A percentile compares a stretch with the other conserved stretches of the same genome.
These are phyloP conservation scores for Yponomeuta plumbellus DNA, from an alignment of 2,888 invertebrate genomes.

Conservation along the genomic window DNA sequence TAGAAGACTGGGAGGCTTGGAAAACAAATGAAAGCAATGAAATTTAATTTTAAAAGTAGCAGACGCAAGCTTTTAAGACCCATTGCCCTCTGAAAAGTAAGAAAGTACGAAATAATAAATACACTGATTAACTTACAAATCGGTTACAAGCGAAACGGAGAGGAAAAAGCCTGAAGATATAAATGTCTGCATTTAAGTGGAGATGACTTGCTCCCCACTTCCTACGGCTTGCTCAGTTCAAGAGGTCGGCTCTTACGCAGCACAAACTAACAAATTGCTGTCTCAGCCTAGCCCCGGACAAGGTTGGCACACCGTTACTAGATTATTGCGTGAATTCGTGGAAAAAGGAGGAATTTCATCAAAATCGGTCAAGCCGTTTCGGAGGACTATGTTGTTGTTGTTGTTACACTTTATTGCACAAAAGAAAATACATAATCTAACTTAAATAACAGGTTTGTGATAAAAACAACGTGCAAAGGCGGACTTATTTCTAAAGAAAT, in stretches of 20 bases:
- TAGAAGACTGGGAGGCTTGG: background rate
- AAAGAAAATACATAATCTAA: too few species aligned
- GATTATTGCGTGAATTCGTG: background rate
- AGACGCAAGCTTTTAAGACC: background rate
- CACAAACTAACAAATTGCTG: slow-evolving; percentile 46
- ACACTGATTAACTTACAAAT: slow-evolving; percentile 15
- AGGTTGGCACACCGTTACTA: background rate
- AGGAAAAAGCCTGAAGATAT: slow-evolving; percentile 10
- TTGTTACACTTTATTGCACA: too few species aligned
- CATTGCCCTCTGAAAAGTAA: background rate
- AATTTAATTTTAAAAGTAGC: background rate
- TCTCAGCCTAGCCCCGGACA: slow-evolving; percentile 25
- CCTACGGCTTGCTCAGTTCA: slow-evolving; percentile 12
- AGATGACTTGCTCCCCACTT: slow-evolving; percentile 31
- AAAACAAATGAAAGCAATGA: background rate
- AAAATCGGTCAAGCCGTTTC: background rate
- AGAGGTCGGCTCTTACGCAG: slow-evolving; percentile 27
- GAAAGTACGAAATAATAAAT: slow-evolving; percentile 1
- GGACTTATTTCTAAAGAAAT: too few species aligned
- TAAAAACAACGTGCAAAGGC: too few species aligned
- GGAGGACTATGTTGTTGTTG: too few species aligned
- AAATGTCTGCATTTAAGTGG: slow-evolving; percentile 23
- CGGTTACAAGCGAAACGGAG: slow-evolving; percentile 6
- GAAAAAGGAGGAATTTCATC: background rate
- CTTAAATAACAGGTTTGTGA: too few species aligned